Conservation (phyloP, 2,113 vertebrate species). For the Cavia porcellus region DNA sequence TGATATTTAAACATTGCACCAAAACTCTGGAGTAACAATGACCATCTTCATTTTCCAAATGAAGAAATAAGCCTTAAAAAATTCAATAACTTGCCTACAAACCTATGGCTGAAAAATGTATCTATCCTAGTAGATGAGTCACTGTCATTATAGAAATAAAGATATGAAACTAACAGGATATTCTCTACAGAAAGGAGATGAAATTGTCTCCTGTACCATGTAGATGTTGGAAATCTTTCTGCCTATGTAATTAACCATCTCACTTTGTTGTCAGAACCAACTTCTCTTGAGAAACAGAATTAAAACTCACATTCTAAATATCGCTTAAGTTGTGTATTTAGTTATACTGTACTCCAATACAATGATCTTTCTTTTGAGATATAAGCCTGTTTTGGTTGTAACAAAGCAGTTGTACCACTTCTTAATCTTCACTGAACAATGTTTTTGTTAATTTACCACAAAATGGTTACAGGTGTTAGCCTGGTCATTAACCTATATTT, state of each 20-base stretch:
- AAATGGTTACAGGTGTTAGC: background rate
- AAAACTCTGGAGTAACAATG: conserved; percentile 9
- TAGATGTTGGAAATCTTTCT: background rate
- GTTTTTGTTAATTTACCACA: background rate
- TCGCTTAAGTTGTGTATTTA: background rate
- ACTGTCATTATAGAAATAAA: background rate
- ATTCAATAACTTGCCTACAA: background rate
- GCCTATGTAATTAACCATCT: background rate
- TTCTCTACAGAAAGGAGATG: background rate
- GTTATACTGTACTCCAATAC: background rate
- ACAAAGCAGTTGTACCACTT: background rate
- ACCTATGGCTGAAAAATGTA: background rate
- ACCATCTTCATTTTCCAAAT: conserved; percentile 18
- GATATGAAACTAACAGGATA: background rate
- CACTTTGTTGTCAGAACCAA: background rate
- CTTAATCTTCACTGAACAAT: background rate
- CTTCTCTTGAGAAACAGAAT: background rate
- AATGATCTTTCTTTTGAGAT: background rate
- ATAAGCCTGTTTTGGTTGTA: background rate
- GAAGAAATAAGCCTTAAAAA: background rate
- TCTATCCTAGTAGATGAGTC: background rate
- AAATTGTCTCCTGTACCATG: background rate
- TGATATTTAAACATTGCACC: background rate
- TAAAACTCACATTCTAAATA: background rate
- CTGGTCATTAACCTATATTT: background rate